Conservation (phyloP, 35 echinoderm and acorn worm species). For the Lytechinus pictus region DNA sequence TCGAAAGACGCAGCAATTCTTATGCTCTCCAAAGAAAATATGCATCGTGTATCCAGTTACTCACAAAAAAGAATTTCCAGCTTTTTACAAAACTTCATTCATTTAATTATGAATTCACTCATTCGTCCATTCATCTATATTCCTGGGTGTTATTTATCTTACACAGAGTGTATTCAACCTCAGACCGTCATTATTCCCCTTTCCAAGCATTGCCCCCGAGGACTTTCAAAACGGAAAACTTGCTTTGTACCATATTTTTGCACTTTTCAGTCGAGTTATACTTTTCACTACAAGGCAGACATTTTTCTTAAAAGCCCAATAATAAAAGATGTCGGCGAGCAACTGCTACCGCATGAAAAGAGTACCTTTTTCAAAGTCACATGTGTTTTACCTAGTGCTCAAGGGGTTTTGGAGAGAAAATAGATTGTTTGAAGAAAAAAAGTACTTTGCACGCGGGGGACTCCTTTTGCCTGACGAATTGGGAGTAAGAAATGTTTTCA, state of each 20-base stretch:
- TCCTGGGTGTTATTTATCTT: not conserved
- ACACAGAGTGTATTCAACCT: not conserved
- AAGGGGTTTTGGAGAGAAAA: not conserved
- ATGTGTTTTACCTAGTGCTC: conserved; percentile 12
- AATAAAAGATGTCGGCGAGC: not conserved
- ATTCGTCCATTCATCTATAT: not conserved
- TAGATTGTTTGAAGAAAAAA: not conserved
- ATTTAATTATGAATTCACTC: conserved; percentile 24
- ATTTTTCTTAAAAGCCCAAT: not conserved
- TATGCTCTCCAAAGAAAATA: not conserved
- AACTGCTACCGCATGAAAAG: not conserved
- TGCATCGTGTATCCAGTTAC: not conserved
- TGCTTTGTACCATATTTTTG: not conserved
- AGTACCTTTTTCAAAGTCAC: not conserved
- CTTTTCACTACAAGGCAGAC: not conserved
- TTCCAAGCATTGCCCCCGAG: not conserved
- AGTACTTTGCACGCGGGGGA: not conserved
- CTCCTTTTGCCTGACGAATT: not conserved
- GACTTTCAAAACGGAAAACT: not conserved
- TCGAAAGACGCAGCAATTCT: not conserved
- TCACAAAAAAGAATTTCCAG: not conserved
- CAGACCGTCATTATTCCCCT: not conserved
- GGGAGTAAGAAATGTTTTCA: not conserved
- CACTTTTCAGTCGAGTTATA: not conserved
- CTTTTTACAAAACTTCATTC: not conserved